Conservation (phyloP, 2,888 invertebrate genomes). For the Prostheceraeus crozeri region DNA sequence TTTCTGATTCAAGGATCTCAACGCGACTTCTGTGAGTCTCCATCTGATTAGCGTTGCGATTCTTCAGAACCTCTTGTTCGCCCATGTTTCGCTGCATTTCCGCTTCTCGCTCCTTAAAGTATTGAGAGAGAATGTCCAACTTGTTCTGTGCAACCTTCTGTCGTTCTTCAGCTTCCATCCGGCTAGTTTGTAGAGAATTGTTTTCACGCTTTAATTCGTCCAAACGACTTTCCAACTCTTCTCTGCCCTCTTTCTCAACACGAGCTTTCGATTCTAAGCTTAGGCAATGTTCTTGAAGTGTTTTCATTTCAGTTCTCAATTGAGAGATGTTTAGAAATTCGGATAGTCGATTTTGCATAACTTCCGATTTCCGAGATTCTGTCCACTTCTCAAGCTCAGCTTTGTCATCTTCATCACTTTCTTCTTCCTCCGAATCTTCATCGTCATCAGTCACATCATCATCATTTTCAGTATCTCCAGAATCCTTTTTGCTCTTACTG, state of each 20-base stretch:
- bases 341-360: neutral
- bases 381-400: no score
- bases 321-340: conserved; percentile 2
- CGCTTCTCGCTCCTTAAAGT: conserved; percentile 25
- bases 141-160: neutral
- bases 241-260: neutral
- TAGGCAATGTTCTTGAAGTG: neutral
- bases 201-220: conserved; percentile 1
- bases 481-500: neutral
- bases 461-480: neutral
- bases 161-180: neutral
- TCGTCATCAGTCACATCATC: neutral
- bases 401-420: no score
- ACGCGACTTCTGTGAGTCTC: neutral
- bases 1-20: conserved; percentile 5
- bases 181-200: neutral
- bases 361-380: no score
- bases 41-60: neutral
- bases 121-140: conserved; percentile 21
- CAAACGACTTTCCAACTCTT: conserved; percentile 9
- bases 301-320: neutral
- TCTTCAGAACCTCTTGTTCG: conserved; percentile 13
- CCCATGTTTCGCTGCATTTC: conserved; percentile 26
- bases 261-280: neutral
- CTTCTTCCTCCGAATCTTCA: no score